Conservation (phyloP, 2,888 invertebrate species). For the Sarcophaga caerulescens region DNA sequence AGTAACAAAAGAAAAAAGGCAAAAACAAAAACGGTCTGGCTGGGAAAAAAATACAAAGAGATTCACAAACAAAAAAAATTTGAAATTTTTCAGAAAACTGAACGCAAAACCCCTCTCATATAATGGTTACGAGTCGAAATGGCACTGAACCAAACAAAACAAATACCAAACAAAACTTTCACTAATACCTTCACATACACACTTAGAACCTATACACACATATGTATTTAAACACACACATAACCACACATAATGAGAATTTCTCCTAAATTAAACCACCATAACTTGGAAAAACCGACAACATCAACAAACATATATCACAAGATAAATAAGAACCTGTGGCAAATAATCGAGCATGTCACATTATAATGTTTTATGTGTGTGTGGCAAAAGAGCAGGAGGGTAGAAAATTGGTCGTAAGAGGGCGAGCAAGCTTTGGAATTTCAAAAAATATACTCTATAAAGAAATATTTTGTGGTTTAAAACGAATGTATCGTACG, state of each 20-base stretch:
- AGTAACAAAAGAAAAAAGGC: background rate
- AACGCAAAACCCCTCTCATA: conserved; percentile 4
- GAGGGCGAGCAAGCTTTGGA: too few relatives aligned
- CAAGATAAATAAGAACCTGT: conserved; percentile 24
- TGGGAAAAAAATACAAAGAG: background rate
- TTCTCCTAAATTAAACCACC: conserved; percentile 16
- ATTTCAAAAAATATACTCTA: too few relatives aligned
- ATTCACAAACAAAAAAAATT: conserved; percentile 1
- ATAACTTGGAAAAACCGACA: conserved; percentile 34
- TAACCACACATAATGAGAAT: background rate
- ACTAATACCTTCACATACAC: background rate
- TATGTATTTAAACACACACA: background rate
- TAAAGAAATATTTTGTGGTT: background rate
- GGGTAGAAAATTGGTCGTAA: background rate
- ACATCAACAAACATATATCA: conserved; percentile 31
- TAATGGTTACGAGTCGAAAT: conserved; percentile 13
- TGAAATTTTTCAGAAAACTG: conserved; percentile 2
- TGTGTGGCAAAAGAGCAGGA: background rate
- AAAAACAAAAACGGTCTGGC: background rate
- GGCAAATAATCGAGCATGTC: conserved; percentile 43
- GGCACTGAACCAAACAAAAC: conserved; percentile 11
- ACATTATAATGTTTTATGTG: background rate
- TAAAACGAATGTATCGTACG: background rate
- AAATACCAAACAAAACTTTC: background rate
- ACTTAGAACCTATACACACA: background rate